Conservation (phyloP, 35 echinoderm and acorn worm genomes). For the Lytechinus variegatus region DNA sequence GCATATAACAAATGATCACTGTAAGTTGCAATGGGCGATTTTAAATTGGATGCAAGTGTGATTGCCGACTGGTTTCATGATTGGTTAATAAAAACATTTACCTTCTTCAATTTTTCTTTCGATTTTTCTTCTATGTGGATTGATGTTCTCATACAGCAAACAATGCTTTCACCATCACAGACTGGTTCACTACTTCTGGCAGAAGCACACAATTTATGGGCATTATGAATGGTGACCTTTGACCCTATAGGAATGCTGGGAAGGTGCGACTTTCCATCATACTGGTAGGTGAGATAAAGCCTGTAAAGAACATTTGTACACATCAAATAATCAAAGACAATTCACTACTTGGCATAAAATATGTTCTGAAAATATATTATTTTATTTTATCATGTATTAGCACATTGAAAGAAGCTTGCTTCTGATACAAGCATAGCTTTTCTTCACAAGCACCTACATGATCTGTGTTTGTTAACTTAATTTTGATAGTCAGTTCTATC, state of each 20-base stretch:
- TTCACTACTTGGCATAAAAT: neutral
- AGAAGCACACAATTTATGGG: neutral
- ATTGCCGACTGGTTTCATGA: no score
- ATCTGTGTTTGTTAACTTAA: no score
- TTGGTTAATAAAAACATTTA: no score
- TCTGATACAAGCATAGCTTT: no score
- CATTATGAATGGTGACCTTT: conserved; percentile 19
- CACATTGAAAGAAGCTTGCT: no score
- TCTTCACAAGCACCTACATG: no score
- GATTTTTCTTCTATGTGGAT: neutral
- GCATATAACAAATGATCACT: no score
- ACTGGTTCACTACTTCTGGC: neutral
- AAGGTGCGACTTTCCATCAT: conserved; percentile 39
- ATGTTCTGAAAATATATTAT: neutral
- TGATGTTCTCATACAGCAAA: conserved; percentile 31
- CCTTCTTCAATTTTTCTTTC: neutral
- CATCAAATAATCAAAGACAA: neutral
- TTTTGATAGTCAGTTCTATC: no score
- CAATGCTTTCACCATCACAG: neutral
- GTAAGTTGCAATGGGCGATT: no score
- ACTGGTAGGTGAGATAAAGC: conserved; percentile 46
- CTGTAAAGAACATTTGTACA: neutral
- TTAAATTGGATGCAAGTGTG: no score
- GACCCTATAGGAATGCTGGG: conserved; percentile 26
- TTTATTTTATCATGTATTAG: neutral